Evolutionary conservation across 1,140 invertebrate species (phyloP).

Genomic region (Adoxophyes honmai): DNA sequence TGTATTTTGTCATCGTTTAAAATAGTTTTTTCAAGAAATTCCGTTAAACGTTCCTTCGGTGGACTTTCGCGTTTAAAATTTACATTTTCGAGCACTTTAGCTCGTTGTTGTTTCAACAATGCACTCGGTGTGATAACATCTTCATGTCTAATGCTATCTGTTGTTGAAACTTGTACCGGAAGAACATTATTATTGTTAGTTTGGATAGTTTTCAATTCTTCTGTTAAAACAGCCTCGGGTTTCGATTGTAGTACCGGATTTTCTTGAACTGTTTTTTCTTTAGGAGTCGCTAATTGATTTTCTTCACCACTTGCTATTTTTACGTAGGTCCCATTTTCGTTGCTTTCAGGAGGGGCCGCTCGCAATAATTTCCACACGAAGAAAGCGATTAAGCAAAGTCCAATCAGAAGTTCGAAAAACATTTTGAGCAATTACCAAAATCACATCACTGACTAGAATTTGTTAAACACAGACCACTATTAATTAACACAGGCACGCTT

Average conservation of each 20-base stretch:
- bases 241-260: background rate
- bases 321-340: constrained; percentile 16
- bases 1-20: constrained; percentile 68
- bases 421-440: constrained; percentile 46
- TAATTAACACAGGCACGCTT: constrained; percentile 39
- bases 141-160: constrained; percentile 16
- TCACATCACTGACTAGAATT: constrained; percentile 63
- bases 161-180: background rate
- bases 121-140: constrained; percentile 38
- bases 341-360: background rate
- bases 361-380: constrained; percentile 55
- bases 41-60: constrained; percentile 62
- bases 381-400: constrained; percentile 43
- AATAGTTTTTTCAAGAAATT: constrained; percentile 67
- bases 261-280: background rate
- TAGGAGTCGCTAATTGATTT: background rate
- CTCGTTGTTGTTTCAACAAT: constrained; percentile 24
- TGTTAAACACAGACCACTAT: constrained; percentile 31
- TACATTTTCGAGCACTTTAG: constrained; percentile 31
- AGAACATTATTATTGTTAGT: background rate
- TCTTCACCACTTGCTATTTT: background rate
- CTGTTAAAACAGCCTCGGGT: too few species aligned
- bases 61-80: constrained; percentile 57
- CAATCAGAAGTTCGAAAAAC: constrained; percentile 55
- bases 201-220: background rate